Evolutionary conservation across 2,113 vertebrate genomes (phyloP), one percentile per base, ranked within the genome.

Genomic region (Diphyllodes magnificus): DNA sequence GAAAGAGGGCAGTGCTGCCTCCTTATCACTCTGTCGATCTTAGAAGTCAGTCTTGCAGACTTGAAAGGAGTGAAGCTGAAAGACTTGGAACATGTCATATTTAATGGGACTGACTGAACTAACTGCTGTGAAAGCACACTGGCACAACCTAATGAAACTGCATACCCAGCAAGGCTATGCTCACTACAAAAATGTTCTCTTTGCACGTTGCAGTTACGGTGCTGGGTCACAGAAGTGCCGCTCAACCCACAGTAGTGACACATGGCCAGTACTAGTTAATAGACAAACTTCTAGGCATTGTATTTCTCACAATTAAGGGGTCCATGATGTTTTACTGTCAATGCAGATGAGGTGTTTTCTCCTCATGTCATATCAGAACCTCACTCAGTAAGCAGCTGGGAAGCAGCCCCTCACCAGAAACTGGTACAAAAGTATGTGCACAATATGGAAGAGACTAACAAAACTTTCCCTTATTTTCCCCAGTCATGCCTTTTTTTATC

Each of bases 81-180:
- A 88, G 56, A 9, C 31, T 92, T 88, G 47, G 60, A 75, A 47
- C 20, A 56, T 27, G 42, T 49, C 51, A 28, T 24, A 63, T 79
- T 93, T 47, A 91, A 68, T 71, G 37, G 31, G 44, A 40, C 28
- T 64, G 77, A 30, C 60, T 70, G 42, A 83, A 57, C 15, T 51
- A 78, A 61, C 23, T 93, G 51, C 51, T 70, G 22, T 87, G 81
- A 95, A 93, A 79, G n/a, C 53, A 79, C 61, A 35, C 65, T 68
- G 54, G 18, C 72, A 64, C 53, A 84, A 56, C 5, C 57, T 51
- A 47, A 79, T 42, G 82, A 93, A 86, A 60, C 56, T 45, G 65
- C 15, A 40, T 20, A 45, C 10, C 17, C 80, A 90, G 40, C 70
- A 94, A 73, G 21, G 25, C 69, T 30, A 24, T 9, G 42, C 44